phyloP scores from a whole-genome alignment of 2,797 vertebrate genomes.

The Podarcis lilfordi region DNA sequence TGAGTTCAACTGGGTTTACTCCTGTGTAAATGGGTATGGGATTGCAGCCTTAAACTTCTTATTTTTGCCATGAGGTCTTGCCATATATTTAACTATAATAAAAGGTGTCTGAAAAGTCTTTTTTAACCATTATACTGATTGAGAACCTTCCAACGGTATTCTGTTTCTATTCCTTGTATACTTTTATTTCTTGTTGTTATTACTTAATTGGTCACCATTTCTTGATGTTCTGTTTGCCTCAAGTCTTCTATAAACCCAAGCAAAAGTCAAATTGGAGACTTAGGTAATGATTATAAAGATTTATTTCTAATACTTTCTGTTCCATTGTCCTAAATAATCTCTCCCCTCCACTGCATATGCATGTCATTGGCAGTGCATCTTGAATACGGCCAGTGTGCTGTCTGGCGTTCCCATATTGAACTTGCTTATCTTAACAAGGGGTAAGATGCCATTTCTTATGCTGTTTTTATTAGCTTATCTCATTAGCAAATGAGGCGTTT shows the following conservation, averaged over 20 bases:
- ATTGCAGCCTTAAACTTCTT: not conserved
- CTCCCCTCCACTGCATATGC: not conserved
- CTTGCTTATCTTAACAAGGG: not conserved
- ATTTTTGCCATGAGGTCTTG: not conserved
- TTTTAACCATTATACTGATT: not conserved
- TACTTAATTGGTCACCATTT: not conserved
- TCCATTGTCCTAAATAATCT: not conserved
- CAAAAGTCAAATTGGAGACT: not conserved
- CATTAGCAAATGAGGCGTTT: not conserved
- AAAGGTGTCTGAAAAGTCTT: not conserved
- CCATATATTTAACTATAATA: too few relatives aligned
- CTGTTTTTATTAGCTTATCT: not conserved
- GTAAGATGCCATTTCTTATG: not conserved
- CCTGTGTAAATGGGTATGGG: too few relatives aligned
- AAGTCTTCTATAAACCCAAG: not conserved
- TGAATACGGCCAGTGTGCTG: not conserved
- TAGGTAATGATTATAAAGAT: not conserved
- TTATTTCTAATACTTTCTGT: not conserved
- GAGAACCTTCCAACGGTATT: not conserved
- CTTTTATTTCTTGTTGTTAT: not conserved
- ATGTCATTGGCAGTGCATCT: not conserved
- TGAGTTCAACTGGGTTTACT: not conserved
- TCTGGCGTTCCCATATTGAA: not conserved
- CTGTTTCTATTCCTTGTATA: not conserved
- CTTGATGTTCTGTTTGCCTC: not conserved